Evolutionary conservation across 2,797 vertebrate species (phyloP).

Genomic region (Poeciliopsis infans): DNA sequence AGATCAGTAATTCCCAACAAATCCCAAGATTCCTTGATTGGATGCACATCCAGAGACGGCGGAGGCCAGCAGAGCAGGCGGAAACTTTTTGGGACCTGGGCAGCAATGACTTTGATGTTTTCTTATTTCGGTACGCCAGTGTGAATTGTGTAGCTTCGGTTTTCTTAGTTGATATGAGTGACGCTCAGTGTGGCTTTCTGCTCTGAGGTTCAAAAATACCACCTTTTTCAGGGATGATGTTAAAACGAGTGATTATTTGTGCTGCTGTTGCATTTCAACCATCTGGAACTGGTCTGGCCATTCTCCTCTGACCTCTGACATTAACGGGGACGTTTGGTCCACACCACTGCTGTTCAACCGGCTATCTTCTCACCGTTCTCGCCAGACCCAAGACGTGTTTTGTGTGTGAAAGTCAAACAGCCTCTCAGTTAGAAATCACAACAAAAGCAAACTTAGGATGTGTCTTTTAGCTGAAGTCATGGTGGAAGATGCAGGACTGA

Average conservation of each 20-base stretch:
- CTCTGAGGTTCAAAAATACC: neutral
- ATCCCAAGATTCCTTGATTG: neutral
- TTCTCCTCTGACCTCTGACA: neutral
- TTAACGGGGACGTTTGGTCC: neutral
- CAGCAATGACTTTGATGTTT: neutral
- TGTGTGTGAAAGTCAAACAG: neutral
- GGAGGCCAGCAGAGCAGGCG: too few relatives aligned
- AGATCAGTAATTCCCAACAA: too few relatives aligned
- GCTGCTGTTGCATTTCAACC: neutral
- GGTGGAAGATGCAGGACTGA: neutral
- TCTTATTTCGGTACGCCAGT: neutral
- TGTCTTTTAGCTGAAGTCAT: neutral
- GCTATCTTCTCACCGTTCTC: neutral
- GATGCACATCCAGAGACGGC: neutral
- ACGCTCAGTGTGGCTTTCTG: neutral
- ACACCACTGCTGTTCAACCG: neutral
- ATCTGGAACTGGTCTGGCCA: neutral
- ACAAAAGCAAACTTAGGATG: neutral
- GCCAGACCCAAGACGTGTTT: neutral
- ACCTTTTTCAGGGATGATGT: neutral
- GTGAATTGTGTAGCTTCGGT: neutral
- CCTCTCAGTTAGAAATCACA: neutral
- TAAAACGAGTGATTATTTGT: neutral
- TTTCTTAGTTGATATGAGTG: neutral
- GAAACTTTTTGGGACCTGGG: too few relatives aligned